Evolutionary conservation across 2,888 invertebrate species (phyloP).

Genomic region (Drosophila neonasuta): DNA sequence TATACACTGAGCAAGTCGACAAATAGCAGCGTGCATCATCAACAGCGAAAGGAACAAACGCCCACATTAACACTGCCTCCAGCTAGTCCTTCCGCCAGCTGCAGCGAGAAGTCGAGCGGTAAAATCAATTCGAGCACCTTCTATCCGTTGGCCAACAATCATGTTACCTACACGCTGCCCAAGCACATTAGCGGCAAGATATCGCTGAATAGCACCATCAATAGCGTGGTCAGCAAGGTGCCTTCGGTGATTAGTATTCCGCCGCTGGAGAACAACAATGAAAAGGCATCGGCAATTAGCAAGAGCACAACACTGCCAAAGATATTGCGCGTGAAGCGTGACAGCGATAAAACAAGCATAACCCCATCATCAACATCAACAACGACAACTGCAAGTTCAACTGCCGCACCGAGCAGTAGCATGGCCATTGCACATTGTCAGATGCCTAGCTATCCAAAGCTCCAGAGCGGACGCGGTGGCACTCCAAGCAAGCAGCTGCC

Average conservation of each 20-base stretch:
- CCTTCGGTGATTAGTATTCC: constrained; percentile 82
- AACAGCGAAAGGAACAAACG: constrained; percentile 66
- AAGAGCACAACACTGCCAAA: constrained; percentile 80
- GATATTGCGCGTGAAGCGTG: constrained; percentile 75
- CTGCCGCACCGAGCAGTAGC: constrained; percentile 21
- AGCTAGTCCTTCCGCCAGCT: constrained; percentile 57
- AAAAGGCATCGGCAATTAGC: constrained; percentile 23
- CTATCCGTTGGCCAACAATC: constrained; percentile 81
- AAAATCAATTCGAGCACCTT: constrained; percentile 82
- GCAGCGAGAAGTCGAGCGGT: constrained; percentile 54
- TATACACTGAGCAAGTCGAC: constrained; percentile 75
- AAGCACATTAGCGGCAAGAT: constrained; percentile 81
- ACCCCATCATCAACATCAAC: constrained; percentile 4
- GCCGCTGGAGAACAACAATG: constrained; percentile 63
- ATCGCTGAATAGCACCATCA: constrained; percentile 81
- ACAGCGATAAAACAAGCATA: constrained; percentile 26
- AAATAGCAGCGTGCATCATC: constrained; percentile 34
- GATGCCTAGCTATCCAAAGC: constrained; percentile 77
- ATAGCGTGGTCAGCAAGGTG: constrained; percentile 82
- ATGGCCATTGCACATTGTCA: constrained; percentile 69
- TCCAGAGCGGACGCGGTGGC: constrained; percentile 31
- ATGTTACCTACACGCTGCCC: constrained; percentile 81
- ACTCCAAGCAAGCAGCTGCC: constrained; percentile 80
- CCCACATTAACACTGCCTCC: constrained; percentile 80
- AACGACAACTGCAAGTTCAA: constrained; percentile 13